A percentile compares a stretch with the other conserved stretches of the same genome.
Conservation (phyloP, 2,888 invertebrate genomes). For the Tipula helvola region DNA sequence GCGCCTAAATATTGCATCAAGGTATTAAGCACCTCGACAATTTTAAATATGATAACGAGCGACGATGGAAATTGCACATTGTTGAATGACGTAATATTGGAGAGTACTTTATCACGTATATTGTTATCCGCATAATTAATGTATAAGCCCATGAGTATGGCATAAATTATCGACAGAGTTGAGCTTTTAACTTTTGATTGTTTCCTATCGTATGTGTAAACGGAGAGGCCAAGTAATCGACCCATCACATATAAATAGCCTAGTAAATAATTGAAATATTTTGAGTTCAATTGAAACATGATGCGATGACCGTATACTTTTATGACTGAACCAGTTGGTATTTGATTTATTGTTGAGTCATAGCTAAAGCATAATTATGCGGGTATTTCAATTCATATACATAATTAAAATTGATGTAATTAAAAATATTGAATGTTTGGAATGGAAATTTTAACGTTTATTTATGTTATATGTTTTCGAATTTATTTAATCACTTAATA, state of each 20-base stretch:
- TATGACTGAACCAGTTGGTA: no score
- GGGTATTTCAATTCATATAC: no score
- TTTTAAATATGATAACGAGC: neutral
- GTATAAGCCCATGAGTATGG: neutral
- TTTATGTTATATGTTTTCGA: no score
- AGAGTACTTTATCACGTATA: neutral
- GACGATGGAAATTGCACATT: neutral
- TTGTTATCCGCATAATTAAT: neutral
- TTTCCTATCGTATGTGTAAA: neutral
- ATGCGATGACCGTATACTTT: neutral
- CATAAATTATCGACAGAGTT: neutral
- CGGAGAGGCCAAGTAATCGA: neutral
- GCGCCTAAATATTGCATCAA: neutral
- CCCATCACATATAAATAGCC: neutral
- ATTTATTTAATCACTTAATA: no score
- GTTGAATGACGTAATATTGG: neutral
- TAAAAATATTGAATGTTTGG: no score
- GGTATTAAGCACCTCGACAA: neutral
- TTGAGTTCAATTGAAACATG: neutral
- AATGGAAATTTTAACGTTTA: no score
- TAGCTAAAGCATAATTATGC: no score
- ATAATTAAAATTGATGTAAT: no score
- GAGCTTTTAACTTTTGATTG: neutral
- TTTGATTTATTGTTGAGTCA: no score
- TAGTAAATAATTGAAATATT: neutral